A percentile compares a stretch with the other conserved stretches of the same genome.
phyloP scores from a whole-genome alignment of 2,797 vertebrate species.

The Anniella stebbinsi region DNA sequence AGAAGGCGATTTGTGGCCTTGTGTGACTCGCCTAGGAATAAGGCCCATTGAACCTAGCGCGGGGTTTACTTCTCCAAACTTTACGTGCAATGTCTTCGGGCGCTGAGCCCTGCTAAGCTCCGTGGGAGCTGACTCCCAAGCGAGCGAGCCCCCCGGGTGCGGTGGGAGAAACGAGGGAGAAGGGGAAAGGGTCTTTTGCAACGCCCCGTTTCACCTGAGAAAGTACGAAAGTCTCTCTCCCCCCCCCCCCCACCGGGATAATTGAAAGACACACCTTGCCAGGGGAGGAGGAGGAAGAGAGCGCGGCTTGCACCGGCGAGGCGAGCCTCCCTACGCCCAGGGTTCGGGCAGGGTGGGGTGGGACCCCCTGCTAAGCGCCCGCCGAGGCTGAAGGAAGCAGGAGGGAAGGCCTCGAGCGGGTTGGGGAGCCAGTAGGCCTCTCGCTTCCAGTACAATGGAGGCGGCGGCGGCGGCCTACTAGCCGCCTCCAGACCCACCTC shows the following conservation, averaged over 20 bases:
- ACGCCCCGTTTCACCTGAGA: neutral
- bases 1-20: neutral
- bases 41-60: neutral
- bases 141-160: neutral
- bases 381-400: neutral
- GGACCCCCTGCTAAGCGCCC: neutral
- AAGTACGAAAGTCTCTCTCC: too few relatives aligned
- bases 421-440: neutral
- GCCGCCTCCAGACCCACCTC: neutral
- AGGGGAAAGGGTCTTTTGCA: neutral
- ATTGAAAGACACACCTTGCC: too few relatives aligned
- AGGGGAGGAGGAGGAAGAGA: neutral
- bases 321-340: neutral
- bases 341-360: conserved; percentile 9
- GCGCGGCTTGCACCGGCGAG: neutral
- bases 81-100: neutral
- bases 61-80: neutral
- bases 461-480: conserved; percentile 2
- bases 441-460: neutral
- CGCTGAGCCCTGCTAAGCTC: too few relatives aligned
- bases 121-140: neutral
- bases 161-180: neutral
- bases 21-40: neutral
- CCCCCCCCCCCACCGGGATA: too few relatives aligned
- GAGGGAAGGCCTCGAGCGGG: neutral